Evolutionary conservation across 2,797 vertebrate genomes (phyloP).

Genomic region (Ceryle rudis): DNA sequence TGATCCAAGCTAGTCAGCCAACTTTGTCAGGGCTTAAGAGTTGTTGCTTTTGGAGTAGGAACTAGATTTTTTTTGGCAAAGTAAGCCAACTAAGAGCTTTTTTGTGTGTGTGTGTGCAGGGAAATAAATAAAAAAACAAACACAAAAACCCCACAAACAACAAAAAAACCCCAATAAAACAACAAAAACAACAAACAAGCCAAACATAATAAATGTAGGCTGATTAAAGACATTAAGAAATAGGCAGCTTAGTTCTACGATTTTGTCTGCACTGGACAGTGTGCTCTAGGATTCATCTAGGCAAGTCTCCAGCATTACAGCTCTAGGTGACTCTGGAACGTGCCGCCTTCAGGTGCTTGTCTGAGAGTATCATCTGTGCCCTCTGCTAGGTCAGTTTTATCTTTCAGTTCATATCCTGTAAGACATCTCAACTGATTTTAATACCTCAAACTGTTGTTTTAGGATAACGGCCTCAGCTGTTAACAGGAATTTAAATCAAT

Average conservation of each 20-base stretch:
- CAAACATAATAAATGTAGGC: background rate
- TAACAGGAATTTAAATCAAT: background rate
- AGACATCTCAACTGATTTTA: background rate
- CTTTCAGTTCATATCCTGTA: background rate
- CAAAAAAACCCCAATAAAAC: no score
- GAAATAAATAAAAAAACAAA: no score
- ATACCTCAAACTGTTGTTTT: background rate
- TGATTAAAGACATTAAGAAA: background rate
- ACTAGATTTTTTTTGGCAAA: background rate
- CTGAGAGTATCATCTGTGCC: background rate
- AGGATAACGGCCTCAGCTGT: background rate
- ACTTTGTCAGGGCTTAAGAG: background rate
- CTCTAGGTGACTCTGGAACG: background rate
- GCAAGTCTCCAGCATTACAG: background rate
- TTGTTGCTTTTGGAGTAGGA: background rate
- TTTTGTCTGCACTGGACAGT: background rate
- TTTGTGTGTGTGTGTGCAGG: no score
- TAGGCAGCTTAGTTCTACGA: background rate
- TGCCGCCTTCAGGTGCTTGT: background rate
- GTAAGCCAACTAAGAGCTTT: background rate
- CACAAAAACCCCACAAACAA: no score
- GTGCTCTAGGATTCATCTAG: background rate
- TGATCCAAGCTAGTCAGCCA: background rate
- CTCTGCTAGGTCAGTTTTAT: rapidly evolving
- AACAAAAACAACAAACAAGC: background rate